phyloP scores from a whole-genome alignment of 1,140 invertebrate genomes.

The Psilanteris sp. region DNA sequence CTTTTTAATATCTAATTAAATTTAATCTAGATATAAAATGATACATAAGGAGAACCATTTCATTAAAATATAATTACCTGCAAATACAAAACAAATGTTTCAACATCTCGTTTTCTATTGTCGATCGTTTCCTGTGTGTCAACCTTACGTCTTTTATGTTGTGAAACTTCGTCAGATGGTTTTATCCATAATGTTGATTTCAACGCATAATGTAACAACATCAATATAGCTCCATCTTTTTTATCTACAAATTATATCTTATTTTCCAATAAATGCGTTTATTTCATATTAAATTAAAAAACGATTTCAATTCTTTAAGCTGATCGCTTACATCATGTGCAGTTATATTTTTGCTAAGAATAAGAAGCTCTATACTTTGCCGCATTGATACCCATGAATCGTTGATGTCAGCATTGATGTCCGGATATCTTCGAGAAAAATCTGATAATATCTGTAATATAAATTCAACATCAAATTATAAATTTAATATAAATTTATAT shows the following conservation, averaged over 20 bases:
- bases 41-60: no score
- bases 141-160: slow-evolving; percentile 1
- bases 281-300: neutral
- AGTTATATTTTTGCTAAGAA: neutral
- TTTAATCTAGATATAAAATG: no score
- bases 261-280: no score
- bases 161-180: neutral
- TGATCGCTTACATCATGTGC: neutral
- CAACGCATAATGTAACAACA: slow-evolving; percentile 1
- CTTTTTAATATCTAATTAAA: no score
- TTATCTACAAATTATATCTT: slow-evolving; percentile 1
- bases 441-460: slow-evolving; percentile 1
- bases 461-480: neutral
- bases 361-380: neutral
- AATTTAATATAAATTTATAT: neutral
- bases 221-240: slow-evolving; percentile 7
- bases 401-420: neutral
- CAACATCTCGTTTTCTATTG: neutral
- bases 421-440: neutral
- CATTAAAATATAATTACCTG: neutral
- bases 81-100: slow-evolving; percentile 1
- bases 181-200: neutral
- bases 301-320: neutral
- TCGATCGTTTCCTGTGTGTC: neutral
- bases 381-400: neutral